Conservation (phyloP, 2,888 invertebrate genomes). For the Drosophila fungiperda region DNA sequence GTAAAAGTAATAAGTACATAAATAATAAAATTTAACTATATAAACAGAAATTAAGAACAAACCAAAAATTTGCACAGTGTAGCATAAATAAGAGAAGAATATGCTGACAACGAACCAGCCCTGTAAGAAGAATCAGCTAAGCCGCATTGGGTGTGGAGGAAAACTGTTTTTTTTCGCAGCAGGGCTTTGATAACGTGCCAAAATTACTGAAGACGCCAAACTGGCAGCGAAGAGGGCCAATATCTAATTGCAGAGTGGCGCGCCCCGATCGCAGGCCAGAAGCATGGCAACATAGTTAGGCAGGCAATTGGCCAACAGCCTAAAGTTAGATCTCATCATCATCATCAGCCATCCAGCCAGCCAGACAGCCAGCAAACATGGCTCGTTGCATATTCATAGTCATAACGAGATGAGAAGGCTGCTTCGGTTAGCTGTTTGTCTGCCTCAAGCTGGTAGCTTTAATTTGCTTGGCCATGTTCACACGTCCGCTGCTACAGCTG, state of each 20-base stretch:
- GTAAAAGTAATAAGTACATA: not conserved
- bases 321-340: slow-evolving; percentile 53
- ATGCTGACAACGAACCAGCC: slow-evolving; percentile 13
- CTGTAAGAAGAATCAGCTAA: slow-evolving; percentile 2
- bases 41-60: not conserved
- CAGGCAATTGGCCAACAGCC: slow-evolving; percentile 3
- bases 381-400: slow-evolving; percentile 73
- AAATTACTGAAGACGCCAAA: slow-evolving; percentile 52
- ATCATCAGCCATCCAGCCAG: slow-evolving; percentile 19
- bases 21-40: not conserved
- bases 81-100: slow-evolving; percentile 9
- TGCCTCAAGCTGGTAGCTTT: slow-evolving; percentile 33
- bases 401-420: slow-evolving; percentile 52
- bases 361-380: slow-evolving; percentile 1
- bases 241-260: slow-evolving; percentile 58
- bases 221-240: slow-evolving; percentile 29
- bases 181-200: slow-evolving; percentile 58
- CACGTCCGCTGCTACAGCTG: slow-evolving; percentile 55
- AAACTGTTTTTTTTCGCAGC: slow-evolving; percentile 57
- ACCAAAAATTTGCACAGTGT: not conserved
- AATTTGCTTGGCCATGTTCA: slow-evolving; percentile 59
- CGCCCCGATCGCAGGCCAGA: slow-evolving; percentile 32
- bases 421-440: slow-evolving; percentile 2
- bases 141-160: slow-evolving; percentile 33
- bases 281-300: not conserved